A percentile compares a stretch with the other conserved stretches of the same genome.
phyloP scores from a whole-genome alignment of 2,888 invertebrate species.

The Parnassius apollo region DNA sequence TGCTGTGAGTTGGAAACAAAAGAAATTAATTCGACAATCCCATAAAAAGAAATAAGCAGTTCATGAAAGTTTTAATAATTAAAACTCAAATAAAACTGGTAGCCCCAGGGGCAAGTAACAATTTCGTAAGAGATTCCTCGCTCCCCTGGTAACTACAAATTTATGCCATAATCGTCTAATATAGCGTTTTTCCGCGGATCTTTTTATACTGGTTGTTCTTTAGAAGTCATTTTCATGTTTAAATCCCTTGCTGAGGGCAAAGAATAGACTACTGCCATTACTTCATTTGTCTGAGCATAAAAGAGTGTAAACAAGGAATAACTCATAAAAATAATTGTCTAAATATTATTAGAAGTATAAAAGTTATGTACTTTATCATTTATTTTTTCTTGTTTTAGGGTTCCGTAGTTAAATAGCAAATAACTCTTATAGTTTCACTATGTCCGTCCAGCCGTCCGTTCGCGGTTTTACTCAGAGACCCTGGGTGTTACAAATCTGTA shows the following conservation, averaged over 20 bases:
- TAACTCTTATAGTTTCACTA: too few relatives aligned
- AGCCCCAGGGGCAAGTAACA: constrained; percentile 51
- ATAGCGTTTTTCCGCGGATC: constrained; percentile 42
- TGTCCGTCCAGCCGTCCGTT: too few relatives aligned
- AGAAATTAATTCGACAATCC: constrained; percentile 77
- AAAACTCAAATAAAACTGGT: constrained; percentile 76
- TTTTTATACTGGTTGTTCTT: constrained; percentile 43
- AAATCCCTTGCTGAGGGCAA: constrained; percentile 60
- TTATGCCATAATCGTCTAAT: constrained; percentile 20
- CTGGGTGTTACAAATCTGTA: too few relatives aligned
- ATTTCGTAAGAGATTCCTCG: constrained; percentile 37
- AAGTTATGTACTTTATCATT: constrained; percentile 24
- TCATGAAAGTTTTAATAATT: constrained; percentile 80
- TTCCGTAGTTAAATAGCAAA: too few relatives aligned
- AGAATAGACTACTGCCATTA: constrained; percentile 76
- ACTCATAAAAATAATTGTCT: constrained; percentile 61
- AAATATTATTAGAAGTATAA: constrained; percentile 43
- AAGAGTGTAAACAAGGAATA: constrained; percentile 67
- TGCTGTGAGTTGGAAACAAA: constrained; percentile 71
- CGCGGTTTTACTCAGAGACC: too few relatives aligned
- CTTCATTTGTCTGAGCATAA: constrained; percentile 66
- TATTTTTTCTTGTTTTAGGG: too few relatives aligned
- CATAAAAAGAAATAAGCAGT: constrained; percentile 80
- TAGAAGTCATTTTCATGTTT: constrained; percentile 51
- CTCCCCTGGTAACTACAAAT: constrained; percentile 20